Evolutionary conservation across 2,113 vertebrate species (phyloP), one percentile per base, ranked within the genome.

Genomic region (Limanda limanda): DNA sequence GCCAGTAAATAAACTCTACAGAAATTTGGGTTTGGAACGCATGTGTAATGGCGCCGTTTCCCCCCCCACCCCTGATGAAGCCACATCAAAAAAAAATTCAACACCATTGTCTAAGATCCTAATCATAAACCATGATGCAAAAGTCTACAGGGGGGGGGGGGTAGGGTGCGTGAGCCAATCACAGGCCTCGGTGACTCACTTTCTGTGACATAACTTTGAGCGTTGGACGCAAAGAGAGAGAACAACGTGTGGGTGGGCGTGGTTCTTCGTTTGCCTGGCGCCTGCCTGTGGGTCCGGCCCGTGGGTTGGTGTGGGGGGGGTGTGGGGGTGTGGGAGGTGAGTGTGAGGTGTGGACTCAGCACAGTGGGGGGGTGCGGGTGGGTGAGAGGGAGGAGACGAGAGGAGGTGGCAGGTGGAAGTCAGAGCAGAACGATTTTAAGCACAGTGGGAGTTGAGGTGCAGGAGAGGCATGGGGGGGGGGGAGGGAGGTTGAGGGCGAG

Each of bases 181-280:
- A 78, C 68, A 75, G 67, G 81, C 86, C 15, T 71, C 72, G 79
- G 79, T 87, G 92, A 95, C 92, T 93, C 93, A 91, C 90, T 84
- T 63, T 63, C 57, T 35, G 82, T 88, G 87, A 86, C 90, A 88
- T 90, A 86, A 91, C 81, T 52, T 24, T 42, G 31, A 78, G 67
- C 23, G 48, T 12, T 65, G 87, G 83, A 86, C 77, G 68, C 60
- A 27, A 51, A 40, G 78, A 84, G 85, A 66, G 78, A 86, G 86
- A n/a, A n/a, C 74, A 74, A 18, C 35, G 63, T 71, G 77, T 89
- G 88, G 79, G 86, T 85, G 88, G 86, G 88, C 71, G 85, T 83
- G 89, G 89, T 81, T 89, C 83, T 45, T 8, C 13, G 60, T n/a
- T 37, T 45, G 60, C 40, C 61, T 68, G 52, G 17, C 83, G 86